Evolutionary conservation across 2,113 vertebrate genomes (phyloP).

Genomic region (Puntigrus tetrazona): DNA sequence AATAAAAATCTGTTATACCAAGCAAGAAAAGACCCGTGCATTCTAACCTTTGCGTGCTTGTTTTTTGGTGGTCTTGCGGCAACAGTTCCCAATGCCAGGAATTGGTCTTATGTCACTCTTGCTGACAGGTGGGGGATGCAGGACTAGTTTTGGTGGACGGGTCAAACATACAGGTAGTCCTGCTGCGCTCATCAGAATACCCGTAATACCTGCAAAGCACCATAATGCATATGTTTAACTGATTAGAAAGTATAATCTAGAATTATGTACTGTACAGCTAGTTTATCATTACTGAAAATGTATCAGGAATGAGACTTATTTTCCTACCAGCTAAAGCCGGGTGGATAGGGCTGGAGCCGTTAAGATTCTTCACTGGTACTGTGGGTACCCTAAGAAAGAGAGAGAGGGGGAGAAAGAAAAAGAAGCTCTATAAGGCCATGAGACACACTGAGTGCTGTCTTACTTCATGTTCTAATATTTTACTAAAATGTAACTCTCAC

Average conservation of each 20-base stretch:
- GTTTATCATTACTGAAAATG: not conserved
- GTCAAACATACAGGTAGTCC: constrained; percentile 93
- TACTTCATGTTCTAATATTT: not conserved
- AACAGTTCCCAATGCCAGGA: constrained; percentile 86
- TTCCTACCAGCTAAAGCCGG: constrained; percentile 88
- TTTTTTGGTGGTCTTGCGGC: constrained; percentile 94
- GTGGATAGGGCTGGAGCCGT: constrained; percentile 87
- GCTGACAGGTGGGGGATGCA: constrained; percentile 90
- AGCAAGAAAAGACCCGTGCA: not conserved
- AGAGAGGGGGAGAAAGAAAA: constrained; percentile 54
- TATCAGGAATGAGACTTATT: not conserved
- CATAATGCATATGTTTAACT: not conserved
- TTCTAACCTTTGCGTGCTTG: constrained; percentile 87
- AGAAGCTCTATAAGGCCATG: not conserved
- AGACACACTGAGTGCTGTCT: not conserved
- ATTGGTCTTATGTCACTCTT: constrained; percentile 93
- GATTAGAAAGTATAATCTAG: not conserved
- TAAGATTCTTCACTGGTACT: constrained; percentile 92
- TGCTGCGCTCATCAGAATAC: constrained; percentile 93
- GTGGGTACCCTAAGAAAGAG: constrained; percentile 82
- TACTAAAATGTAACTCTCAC: not conserved
- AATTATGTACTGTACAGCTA: not conserved
- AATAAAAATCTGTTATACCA: not conserved
- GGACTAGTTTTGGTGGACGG: constrained; percentile 86
- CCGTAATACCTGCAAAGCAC: constrained; percentile 84